phyloP scores from a whole-genome alignment of 2,113 vertebrate genomes.

The Sardina pilchardus region DNA sequence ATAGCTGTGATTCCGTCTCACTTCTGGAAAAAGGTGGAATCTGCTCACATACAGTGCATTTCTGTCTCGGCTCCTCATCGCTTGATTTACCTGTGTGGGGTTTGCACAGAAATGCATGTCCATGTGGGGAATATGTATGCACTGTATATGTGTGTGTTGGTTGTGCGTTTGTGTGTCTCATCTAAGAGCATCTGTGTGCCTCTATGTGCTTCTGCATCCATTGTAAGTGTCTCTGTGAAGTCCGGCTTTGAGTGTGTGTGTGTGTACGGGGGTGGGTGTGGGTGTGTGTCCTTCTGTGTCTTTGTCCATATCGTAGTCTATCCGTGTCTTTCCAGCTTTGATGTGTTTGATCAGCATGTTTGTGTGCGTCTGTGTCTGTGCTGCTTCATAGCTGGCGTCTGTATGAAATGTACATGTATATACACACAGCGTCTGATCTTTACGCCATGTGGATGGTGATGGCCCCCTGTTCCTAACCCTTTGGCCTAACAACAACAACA shows the following conservation, averaged over 20 bases:
- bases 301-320: conserved; percentile 38
- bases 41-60: conserved; percentile 47
- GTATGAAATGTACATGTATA: background rate
- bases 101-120: conserved; percentile 57
- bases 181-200: background rate
- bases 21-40: conserved; percentile 63
- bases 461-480: background rate
- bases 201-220: background rate
- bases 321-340: conserved; percentile 13
- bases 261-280: background rate
- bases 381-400: conserved; percentile 20
- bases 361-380: conserved; percentile 38
- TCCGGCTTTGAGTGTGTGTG: conserved; percentile 21
- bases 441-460: background rate
- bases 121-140: conserved; percentile 30
- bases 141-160: background rate
- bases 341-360: conserved; percentile 12
- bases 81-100: conserved; percentile 42
- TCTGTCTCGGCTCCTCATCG: conserved; percentile 36
- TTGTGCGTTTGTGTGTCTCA: conserved; percentile 3
- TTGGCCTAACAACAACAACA: background rate
- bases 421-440: background rate
- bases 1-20: conserved; percentile 13
- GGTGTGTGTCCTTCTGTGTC: conserved; percentile 7
- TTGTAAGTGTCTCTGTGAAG: background rate